These are phyloP conservation scores for Callorhinus ursinus DNA, from an alignment of 2,113 vertebrate species.

Conservation along the genomic window DNA sequence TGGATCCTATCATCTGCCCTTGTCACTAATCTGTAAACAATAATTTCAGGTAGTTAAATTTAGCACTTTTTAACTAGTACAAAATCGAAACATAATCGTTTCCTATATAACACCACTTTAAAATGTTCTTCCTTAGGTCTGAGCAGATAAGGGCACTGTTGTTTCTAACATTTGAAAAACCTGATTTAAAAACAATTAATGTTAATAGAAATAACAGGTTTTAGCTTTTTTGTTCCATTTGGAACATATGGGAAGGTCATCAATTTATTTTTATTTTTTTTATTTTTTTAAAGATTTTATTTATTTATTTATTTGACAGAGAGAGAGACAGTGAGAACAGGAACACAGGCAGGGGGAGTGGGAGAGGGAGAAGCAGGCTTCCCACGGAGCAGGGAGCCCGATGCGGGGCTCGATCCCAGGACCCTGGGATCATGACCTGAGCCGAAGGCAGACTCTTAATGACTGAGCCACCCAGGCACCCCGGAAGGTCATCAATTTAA, in stretches of 20 bases:
- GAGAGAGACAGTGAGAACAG: too few species aligned
- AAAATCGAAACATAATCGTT: constrained; percentile 43
- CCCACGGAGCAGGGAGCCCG: too few species aligned
- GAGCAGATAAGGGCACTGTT: constrained; percentile 45
- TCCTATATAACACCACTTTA: neutral
- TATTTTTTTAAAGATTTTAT: too few species aligned
- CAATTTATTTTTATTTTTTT: neutral
- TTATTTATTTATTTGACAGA: too few species aligned
- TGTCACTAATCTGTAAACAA: constrained; percentile 75
- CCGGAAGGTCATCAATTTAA: constrained; percentile 9
- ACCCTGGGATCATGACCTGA: too few species aligned
- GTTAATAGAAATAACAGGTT: constrained; percentile 18
- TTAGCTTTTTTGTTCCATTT: neutral
- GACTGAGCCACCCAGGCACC: too few species aligned
- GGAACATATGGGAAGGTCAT: neutral
- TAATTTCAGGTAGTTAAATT: constrained; percentile 75
- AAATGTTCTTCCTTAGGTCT: constrained; percentile 52
- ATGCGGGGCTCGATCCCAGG: too few species aligned
- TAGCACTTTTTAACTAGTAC: constrained; percentile 55
- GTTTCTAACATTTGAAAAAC: constrained; percentile 2
- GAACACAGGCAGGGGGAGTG: too few species aligned
- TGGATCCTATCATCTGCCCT: constrained; percentile 19
- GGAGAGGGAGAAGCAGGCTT: too few species aligned
- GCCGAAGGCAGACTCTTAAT: too few species aligned
- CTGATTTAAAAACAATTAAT: neutral